Base-by-base conservation (phyloP, 2,797 vertebrate species). In the Thamnophis elegans region DNA sequence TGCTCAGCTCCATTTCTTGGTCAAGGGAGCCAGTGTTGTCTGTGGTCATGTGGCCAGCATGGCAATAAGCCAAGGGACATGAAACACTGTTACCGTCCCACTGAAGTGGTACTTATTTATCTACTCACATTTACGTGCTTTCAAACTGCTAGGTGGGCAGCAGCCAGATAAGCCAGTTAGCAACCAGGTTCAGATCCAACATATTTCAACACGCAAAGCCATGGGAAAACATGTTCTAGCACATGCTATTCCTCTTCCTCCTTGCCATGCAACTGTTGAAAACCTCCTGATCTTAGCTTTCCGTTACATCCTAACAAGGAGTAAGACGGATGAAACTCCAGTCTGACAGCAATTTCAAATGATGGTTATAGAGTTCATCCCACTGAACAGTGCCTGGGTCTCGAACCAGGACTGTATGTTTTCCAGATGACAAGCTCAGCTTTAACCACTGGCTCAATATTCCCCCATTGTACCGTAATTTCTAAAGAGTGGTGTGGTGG, bases 81-180 rank as follows among this genome's bases (percentile, higher is more conserved):
- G 65, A n/a, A 68, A 32, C 0, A 1, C 14, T 32, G n/a, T 68
- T 68, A 68, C 14, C n/a, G 16, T 32, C n/a, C 65, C 14, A 32
- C 14, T 68, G 14, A 32, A 3, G 65, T 32, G 65, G 5, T 68
- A 68, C 65, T 32, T 68, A 68, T 73, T 36, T 36, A 36, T 73
- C 65, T 73, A 73, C 7, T 73, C 2, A 2, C 65, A 36, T 36
- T 73, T 18, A 73, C 1, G 2, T 73, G n/a, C 65, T 18, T 73
- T 73, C n/a, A 1, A 73, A 73, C n/a, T 36, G 6, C 14, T 32
- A 68, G 62, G 62, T n/a, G 12, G 62, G 62, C 26, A 65, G 94
- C 68, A 91, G 5, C 65, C 91, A 89, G 90, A 87, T 90, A 85
- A 95, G 91, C 87, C 87, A 73, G 92, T 94, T 96, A 65, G 93